Evolutionary conservation across 2,113 vertebrate species (phyloP).

Genomic region (Dicentrarchus labrax): DNA sequence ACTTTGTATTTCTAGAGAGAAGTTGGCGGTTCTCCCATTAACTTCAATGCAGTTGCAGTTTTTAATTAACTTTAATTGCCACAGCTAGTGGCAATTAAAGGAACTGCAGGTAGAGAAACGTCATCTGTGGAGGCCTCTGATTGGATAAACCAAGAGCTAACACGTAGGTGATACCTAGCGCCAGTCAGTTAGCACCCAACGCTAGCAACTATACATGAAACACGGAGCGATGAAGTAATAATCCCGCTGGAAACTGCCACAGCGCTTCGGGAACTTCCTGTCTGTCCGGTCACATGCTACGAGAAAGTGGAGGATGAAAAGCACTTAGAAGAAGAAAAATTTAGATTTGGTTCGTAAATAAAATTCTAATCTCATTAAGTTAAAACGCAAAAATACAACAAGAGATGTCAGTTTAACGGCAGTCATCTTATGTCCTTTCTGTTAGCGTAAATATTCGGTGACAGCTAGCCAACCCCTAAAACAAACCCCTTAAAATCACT

Average conservation of each 20-base stretch:
- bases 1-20: conserved; percentile 45
- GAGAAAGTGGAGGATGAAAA: not conserved
- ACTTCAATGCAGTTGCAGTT: conserved; percentile 44
- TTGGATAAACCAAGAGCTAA: not conserved
- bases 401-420: not conserved
- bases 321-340: not conserved
- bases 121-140: not conserved
- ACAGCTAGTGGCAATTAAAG: not conserved
- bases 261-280: not conserved
- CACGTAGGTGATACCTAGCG: not conserved
- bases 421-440: not conserved
- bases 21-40: conserved; percentile 50
- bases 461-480: not conserved
- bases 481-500: not conserved
- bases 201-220: not conserved
- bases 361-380: not conserved
- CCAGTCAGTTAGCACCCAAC: not conserved
- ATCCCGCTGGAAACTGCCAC: not conserved
- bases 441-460: not conserved
- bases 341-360: not conserved
- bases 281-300: not conserved
- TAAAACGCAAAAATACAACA: no score
- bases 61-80: no score
- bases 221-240: not conserved
- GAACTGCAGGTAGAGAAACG: not conserved